Evolutionary conservation across 1,140 invertebrate genomes (phyloP), one percentile per base, ranked within the genome.

Genomic region (Hyles vespertilio): DNA sequence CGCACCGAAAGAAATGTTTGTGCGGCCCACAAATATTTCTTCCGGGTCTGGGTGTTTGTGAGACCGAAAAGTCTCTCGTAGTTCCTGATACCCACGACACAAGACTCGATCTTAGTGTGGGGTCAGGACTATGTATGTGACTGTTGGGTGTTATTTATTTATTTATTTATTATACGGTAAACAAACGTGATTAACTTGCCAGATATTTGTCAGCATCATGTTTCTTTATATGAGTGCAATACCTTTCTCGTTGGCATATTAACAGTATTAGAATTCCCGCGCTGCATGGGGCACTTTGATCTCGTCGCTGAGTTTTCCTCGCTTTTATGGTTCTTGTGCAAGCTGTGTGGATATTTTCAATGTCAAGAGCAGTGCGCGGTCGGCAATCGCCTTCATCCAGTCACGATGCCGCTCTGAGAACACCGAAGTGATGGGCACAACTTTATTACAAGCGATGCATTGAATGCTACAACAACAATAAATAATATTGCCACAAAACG

Each of bases 111-210:
- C n/a, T n/a, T n/a, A n/a, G n/a, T n/a, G n/a, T n/a, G n/a, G n/a
- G n/a, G n/a, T n/a, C n/a, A n/a, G n/a, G n/a, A n/a, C n/a, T n/a
- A n/a, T n/a, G n/a, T n/a, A n/a, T n/a, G n/a, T n/a, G n/a, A n/a
- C n/a, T n/a, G n/a, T n/a, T n/a, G n/a, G n/a, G n/a, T n/a, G n/a
- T n/a, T n/a, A n/a, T n/a, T n/a, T n/a, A n/a, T n/a, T n/a, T n/a
- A n/a, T n/a, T n/a, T n/a, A n/a, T n/a, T n/a, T n/a, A n/a, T n/a
- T n/a, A n/a, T n/a, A 56, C 51, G 40, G 56, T 66, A 66, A 66
- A 66, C 63, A 66, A 66, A 56, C 51, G 59, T 65, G 63, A 61
- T 51, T 66, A 61, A 61, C 56, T 59, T 43, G 61, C n/a, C 56
- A 61, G 51, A 61, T 66, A 66, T 66, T 61, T 51, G 49, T 56